phyloP scores from a whole-genome alignment of 2,113 vertebrate species.

The Microcebus ravelobensis region DNA sequence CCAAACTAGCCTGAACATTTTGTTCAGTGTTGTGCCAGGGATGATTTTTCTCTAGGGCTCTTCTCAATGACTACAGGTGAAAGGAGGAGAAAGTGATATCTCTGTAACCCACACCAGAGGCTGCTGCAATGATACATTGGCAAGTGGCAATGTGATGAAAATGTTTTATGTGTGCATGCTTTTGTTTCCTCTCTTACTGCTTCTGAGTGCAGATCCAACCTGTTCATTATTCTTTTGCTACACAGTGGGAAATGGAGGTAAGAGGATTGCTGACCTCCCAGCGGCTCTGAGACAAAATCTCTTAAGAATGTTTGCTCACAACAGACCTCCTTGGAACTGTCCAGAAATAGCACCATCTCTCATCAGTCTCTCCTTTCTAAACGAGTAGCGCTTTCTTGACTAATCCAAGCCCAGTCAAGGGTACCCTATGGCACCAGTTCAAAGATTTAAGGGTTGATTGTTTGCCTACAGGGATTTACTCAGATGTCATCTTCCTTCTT shows the following conservation, averaged over 20 bases:
- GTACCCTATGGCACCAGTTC: not conserved
- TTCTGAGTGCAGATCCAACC: not conserved
- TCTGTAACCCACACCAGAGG: conserved; percentile 62
- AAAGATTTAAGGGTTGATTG: not conserved
- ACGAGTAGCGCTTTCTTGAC: not conserved
- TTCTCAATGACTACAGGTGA: conserved; percentile 38
- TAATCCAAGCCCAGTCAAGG: not conserved
- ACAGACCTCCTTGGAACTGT: not conserved
- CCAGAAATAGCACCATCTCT: not conserved
- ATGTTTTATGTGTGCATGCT: not conserved
- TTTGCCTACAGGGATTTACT: not conserved
- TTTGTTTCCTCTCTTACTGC: conserved; percentile 47
- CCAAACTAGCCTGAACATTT: conserved; percentile 33
- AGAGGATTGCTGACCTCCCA: not conserved
- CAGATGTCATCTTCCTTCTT: not conserved
- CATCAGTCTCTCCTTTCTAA: conserved; percentile 1
- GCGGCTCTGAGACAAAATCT: not conserved
- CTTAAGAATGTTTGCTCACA: conserved; percentile 3
- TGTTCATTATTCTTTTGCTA: not conserved
- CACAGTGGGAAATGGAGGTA: not conserved
- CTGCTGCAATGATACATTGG: not conserved
- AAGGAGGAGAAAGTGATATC: conserved; percentile 61
- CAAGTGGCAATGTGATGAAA: conserved; percentile 10
- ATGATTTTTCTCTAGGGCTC: not conserved
- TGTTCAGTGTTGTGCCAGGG: not conserved